phyloP scores from a whole-genome alignment of 2,888 invertebrate genomes.

The Euplagia quadripunctaria region DNA sequence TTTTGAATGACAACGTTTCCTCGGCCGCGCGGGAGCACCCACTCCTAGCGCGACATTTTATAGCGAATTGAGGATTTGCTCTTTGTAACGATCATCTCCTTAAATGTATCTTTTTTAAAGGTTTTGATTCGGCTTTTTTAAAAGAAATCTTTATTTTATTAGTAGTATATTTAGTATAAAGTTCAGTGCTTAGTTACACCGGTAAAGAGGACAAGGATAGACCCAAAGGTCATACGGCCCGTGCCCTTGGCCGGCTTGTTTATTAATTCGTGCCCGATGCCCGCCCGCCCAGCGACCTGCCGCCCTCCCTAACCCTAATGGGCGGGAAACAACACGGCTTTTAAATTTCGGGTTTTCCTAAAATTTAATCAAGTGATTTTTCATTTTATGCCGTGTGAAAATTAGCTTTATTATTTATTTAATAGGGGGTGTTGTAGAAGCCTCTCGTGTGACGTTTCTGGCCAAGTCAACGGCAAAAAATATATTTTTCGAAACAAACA shows the following conservation, averaged over 20 bases:
- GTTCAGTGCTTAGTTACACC: conserved; percentile 51
- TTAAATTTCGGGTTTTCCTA: conserved; percentile 76
- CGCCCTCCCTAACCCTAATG: conserved; percentile 79
- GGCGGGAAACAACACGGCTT: conserved; percentile 80
- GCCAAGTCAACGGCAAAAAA: conserved; percentile 19
- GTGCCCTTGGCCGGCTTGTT: conserved; percentile 83
- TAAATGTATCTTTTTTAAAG: conserved; percentile 60
- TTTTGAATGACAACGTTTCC: conserved; percentile 90
- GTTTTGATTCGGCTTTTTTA: conserved; percentile 24
- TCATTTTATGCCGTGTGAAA: conserved; percentile 67
- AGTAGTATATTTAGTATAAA: conserved; percentile 17
- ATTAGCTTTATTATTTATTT: conserved; percentile 66
- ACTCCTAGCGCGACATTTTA: conserved; percentile 81
- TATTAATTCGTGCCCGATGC: conserved; percentile 82
- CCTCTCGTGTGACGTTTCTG: conserved; percentile 33
- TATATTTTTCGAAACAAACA: conserved; percentile 60
- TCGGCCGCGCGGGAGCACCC: conserved; percentile 79
- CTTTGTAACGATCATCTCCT: conserved; percentile 69
- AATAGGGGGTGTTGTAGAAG: conserved; percentile 38
- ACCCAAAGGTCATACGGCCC: conserved; percentile 71
- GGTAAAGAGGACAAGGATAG: conserved; percentile 72
- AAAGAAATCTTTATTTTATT: conserved; percentile 10
- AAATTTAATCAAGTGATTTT: conserved; percentile 78
- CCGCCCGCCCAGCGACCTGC: conserved; percentile 67
- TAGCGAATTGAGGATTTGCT: conserved; percentile 79